Evolutionary conservation across 2,113 vertebrate genomes (phyloP).

Genomic region (Lepisosteus oculatus): DNA sequence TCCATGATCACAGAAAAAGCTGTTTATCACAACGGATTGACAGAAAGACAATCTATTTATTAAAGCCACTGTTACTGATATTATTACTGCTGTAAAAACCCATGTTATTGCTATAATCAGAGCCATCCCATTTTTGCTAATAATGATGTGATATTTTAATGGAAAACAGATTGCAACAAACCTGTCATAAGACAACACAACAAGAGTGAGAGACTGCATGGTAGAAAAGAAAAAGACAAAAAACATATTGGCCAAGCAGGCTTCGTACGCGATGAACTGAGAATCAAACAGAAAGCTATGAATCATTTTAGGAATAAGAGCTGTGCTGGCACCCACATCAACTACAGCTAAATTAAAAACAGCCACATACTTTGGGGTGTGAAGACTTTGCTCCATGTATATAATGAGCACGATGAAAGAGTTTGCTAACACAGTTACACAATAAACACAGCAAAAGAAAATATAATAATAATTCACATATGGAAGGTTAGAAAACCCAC

Average conservation of each 20-base stretch:
- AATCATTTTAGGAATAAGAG: neutral
- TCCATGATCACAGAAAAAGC: conserved; percentile 9
- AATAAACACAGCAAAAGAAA: too few species aligned
- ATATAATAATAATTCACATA: too few species aligned
- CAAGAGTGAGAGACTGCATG: conserved; percentile 5
- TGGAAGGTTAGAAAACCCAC: too few species aligned
- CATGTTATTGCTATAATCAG: too few species aligned
- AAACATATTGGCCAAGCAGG: conserved; percentile 7
- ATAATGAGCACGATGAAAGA: neutral
- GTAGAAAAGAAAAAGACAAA: neutral
- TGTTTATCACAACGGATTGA: neutral
- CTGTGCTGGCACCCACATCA: neutral
- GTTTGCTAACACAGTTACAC: neutral
- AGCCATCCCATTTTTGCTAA: neutral
- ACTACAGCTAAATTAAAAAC: conserved; percentile 5
- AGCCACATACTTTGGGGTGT: neutral
- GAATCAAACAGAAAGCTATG: neutral
- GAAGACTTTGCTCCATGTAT: neutral
- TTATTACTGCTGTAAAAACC: too few species aligned
- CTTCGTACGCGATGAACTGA: neutral
- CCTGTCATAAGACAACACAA: conserved; percentile 5
- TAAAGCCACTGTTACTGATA: too few species aligned
- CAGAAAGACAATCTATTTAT: too few species aligned
- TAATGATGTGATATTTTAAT: neutral
- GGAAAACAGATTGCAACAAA: neutral